phyloP scores from a whole-genome alignment of 2,888 invertebrate genomes.

The Mythimna pallens region DNA sequence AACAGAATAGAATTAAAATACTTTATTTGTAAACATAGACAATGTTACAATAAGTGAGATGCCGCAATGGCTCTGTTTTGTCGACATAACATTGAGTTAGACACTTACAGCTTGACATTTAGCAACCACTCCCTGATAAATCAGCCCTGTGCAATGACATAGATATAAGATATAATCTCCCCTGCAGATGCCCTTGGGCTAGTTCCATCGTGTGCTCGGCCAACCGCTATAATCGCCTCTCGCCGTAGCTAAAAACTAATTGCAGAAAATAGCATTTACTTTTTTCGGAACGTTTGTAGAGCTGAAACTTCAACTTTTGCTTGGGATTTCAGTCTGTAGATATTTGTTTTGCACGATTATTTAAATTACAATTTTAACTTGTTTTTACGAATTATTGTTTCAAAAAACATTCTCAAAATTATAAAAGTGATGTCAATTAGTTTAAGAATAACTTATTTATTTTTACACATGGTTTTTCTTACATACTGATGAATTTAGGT shows the following conservation, averaged over 20 bases:
- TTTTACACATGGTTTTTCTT: too few species aligned
- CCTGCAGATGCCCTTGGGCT: slow-evolving; percentile 45
- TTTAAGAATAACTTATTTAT: too few species aligned
- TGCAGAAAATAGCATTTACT: slow-evolving; percentile 19
- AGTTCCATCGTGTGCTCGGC: slow-evolving; percentile 38
- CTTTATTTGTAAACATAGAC: too few species aligned
- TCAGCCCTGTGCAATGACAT: slow-evolving; percentile 30
- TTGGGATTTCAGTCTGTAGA: neutral
- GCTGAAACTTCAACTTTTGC: neutral
- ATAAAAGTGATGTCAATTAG: too few species aligned
- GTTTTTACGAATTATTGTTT: too few species aligned
- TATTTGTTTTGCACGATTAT: neutral
- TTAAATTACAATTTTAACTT: neutral
- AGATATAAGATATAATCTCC: slow-evolving; percentile 41
- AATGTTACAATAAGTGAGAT: too few species aligned
- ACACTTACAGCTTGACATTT: slow-evolving; percentile 18
- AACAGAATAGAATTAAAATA: too few species aligned
- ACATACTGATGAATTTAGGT: too few species aligned
- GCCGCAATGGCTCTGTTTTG: too few species aligned
- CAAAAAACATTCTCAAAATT: too few species aligned
- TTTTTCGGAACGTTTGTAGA: neutral
- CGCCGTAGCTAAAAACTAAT: slow-evolving; percentile 32
- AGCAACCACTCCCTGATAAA: slow-evolving; percentile 28
- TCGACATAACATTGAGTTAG: neutral
- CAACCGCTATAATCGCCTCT: slow-evolving; percentile 38